Percentiles rank a stretch among this genome's conserved stretches.
phyloP scores from a whole-genome alignment of 2,113 vertebrate species.

The Dromas ardeola region DNA sequence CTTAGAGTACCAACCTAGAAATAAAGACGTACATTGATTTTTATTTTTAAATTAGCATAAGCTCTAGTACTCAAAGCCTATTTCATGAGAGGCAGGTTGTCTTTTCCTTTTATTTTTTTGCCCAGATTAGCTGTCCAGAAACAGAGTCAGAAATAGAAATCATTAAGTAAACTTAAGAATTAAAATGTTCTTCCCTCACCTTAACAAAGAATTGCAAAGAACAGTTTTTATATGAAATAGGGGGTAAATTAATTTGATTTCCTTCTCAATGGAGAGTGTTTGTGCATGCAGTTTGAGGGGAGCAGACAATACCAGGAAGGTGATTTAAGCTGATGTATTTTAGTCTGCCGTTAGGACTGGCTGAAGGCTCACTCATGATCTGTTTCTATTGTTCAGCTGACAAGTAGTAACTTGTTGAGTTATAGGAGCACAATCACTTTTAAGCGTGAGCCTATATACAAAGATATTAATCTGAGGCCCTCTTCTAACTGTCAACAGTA shows the following conservation, averaged over 20 bases:
- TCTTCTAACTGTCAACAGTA: background rate
- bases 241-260: background rate
- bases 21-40: constrained; percentile 34
- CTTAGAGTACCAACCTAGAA: background rate
- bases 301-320: background rate
- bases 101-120: background rate
- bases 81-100: background rate
- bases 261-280: background rate
- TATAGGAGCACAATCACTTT: background rate
- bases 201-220: background rate
- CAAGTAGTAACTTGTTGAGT: background rate
- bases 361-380: background rate
- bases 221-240: background rate
- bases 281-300: background rate
- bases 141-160: background rate
- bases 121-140: background rate
- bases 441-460: background rate
- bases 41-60: background rate
- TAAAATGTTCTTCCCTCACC: background rate
- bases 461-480: background rate
- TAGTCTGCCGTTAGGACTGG: background rate
- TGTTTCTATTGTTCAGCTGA: background rate
- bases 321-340: background rate
- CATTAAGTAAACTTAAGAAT: background rate
- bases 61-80: background rate